Evolutionary conservation across 2,113 vertebrate genomes (phyloP), one percentile per base, ranked within the genome.

Genomic region (Paraplagusia blochii): DNA sequence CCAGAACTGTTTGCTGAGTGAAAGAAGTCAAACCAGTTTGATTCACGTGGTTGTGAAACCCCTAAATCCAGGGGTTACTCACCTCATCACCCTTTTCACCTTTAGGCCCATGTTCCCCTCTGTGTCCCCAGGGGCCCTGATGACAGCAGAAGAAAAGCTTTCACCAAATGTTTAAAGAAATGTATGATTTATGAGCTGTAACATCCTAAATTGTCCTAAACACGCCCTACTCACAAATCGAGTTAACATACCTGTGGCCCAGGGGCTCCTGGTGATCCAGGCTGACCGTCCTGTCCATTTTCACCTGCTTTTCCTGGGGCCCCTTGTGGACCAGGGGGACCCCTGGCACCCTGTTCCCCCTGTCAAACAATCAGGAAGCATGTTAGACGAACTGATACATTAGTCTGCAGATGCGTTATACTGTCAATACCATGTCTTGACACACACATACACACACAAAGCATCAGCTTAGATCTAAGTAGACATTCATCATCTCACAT

Each of bases 61-160:
- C 6, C 22, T 29, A 29, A 29, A 29, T 29, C 22, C 22, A n/a
- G n/a, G n/a, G n/a, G 22, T 40, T 42, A 39, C 90, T 91, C 64
- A 96, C 94, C 91, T 95, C 91, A 8, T 95, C 94, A 53, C 94
- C 94, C 59, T 89, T 90, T 60, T 95, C 93, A 0, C 94, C 94
- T 65, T 82, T 53, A 40, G 83, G 68, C 5, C 93, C 94, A 8
- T 76, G 82, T 53, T 94, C 93, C 1, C 94, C 94, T 61, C 88
- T 89, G 85, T 92, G 93, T 18, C 94, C 94, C 78, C 91, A 90
- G 1, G 58, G 85, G 2, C 94, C 94, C 94, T 96, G 74, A 44
- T 5, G 45, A 51, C 36, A 64, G 17, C 63, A 7, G 34, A 57
- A 19, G 29, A 14, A 44, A 17, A 52, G 0, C 36, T 43, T 42